phyloP scores from a whole-genome alignment of 2,113 vertebrate genomes.

The Lutjanus erythropterus region DNA sequence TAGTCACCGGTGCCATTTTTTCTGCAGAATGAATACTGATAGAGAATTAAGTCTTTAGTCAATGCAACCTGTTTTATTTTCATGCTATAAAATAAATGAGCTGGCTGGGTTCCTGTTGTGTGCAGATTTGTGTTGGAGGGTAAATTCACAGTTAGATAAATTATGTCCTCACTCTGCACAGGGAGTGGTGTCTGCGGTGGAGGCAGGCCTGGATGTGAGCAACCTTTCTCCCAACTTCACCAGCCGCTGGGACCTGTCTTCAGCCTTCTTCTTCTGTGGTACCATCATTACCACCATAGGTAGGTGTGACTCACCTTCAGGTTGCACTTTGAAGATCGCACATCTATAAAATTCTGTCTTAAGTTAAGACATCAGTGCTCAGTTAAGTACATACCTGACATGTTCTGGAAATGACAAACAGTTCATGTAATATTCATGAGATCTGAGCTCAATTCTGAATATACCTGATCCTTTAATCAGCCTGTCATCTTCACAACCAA shows the following conservation, averaged over 20 bases:
- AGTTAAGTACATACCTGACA: not conserved
- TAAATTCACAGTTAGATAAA: not conserved
- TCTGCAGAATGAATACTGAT: no score
- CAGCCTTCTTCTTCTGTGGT: constrained; percentile 93
- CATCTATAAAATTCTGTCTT: not conserved
- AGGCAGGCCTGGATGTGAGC: constrained; percentile 86
- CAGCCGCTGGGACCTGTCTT: constrained; percentile 89
- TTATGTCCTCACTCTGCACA: constrained; percentile 66
- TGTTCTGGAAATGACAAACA: not conserved
- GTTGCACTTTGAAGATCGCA: not conserved
- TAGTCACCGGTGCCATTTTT: no score
- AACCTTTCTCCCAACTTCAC: constrained; percentile 79
- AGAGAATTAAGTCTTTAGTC: not conserved
- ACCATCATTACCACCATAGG: constrained; percentile 95
- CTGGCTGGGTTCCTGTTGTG: not conserved
- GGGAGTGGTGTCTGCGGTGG: constrained; percentile 85
- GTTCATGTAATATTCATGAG: not conserved
- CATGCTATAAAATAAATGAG: not conserved
- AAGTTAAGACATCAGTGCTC: not conserved
- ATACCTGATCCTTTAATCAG: not conserved
- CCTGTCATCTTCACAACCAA: not conserved
- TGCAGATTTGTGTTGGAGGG: not conserved
- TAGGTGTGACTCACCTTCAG: constrained; percentile 46
- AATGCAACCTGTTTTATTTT: not conserved
- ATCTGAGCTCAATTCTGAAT: not conserved